Evolutionary conservation across 1,140 invertebrate species (phyloP), one percentile per base, ranked within the genome.

Genomic region (Branchinecta lindahli): DNA sequence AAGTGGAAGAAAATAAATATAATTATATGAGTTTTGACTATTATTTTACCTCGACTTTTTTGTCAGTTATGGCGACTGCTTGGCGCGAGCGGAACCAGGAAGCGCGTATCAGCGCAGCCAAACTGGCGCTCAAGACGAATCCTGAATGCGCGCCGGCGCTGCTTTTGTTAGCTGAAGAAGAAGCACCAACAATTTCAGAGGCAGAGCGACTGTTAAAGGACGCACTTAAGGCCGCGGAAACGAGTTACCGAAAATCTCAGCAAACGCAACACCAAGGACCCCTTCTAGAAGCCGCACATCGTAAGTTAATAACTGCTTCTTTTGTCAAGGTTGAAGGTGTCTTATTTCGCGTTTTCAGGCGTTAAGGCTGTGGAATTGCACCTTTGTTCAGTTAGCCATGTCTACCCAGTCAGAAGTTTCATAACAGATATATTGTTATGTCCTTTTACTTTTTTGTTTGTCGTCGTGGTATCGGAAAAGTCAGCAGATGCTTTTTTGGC

Each of bases 81-180:
- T 98, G 95, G 94, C 82, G 96, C 74, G 95, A 98, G 83, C 82
- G 94, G 45, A 96, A 96, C 83, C 92, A 93, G 0, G 84, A 88
- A 72, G 88, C 91, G 8, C 82, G 96, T 70, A 92, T 98, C 66
- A 92, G 94, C 80, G 89, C 91, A 33, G 95, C 95, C 0, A 88
- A 93, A 75, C 90, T 87, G 77, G 94, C 95, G 3, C 80, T 98
- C 12, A 90, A 92, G 76, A 87, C 87, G 71, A 96, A 96, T 80
- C 81, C 90, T 0, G 94, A 98, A 77, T 98, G 95, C 83, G 92
- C 93, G 0, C 89, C 95, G 44, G 96, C 96, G 44, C 89, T 96
- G 76, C 94, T 98, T 77, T 81, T 98, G 68, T 81, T 99, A 46
- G 95, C 94, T 0, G 96, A 98, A 81, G 96, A 99, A 80, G 94